Evolutionary conservation across 2,888 invertebrate genomes (phyloP), one percentile per base, ranked within the genome.

Genomic region (Ichneumon xanthorius): DNA sequence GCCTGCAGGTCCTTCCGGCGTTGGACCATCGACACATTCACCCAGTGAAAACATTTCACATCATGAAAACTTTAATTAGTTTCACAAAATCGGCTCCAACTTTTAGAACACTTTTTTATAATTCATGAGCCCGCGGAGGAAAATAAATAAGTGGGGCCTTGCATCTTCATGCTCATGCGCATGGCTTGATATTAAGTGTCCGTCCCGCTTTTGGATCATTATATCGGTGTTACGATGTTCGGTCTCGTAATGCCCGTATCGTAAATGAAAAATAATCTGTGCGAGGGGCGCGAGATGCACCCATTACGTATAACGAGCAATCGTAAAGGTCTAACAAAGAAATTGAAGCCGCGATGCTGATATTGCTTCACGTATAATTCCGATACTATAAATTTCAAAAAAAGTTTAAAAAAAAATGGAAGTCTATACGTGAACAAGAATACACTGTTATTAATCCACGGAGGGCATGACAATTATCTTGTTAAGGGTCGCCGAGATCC

Each of bases 401-500:
- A 61, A 30, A n/a, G 26, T 14, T n/a, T 2, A 26, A 26, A 26
- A 40, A 48, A 72, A 19, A 26, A 48, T 14, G 16, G 0, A 16
- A 45, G 16, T 45, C 16, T 45, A 33, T 61, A 68, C 45, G 37
- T 9, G 58, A 40, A 58, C 53, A 65, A 26, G 45, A 19, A 48
- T 48, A 33, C 7, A 58, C 37, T 40, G n/a, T 40, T 70, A 78
- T 61, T 40, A 55, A 14, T 50, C 50, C 22, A 9, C 30, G 58
- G 50, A 14, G 58, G 48, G 58, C 58, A 40, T 5, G 26, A 37
- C 22, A 9, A 70, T 80, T 65, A 53, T 65, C 53, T 72, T 72
- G 63, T 63, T 50, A 50, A 26, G 58, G 48, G 70, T n/a, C 45
- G 37, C 65, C 19, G 63, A 45, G 80, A 65, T 65, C 37, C 45